Evolutionary conservation across 2,797 vertebrate species (phyloP).

Genomic region (Dryobates pubescens): DNA sequence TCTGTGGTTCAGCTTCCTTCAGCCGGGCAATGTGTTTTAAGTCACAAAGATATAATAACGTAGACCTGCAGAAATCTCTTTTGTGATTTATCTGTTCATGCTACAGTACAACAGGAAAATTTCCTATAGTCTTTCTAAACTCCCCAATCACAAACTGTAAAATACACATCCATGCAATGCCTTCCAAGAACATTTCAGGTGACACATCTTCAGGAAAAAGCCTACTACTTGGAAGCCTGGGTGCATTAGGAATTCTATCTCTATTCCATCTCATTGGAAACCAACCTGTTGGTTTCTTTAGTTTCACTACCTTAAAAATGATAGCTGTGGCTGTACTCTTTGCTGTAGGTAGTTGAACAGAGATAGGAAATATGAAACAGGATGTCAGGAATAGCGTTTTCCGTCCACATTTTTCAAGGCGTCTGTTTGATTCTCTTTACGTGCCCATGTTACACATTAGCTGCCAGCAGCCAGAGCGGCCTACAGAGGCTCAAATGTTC

Average conservation of each 20-base stretch:
- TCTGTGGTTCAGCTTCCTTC: background rate
- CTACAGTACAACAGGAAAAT: background rate
- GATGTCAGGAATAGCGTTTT: background rate
- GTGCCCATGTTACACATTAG: rapidly evolving
- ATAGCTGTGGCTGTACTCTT: background rate
- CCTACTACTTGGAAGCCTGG: background rate
- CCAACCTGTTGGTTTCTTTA: background rate
- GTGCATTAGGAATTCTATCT: background rate
- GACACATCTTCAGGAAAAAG: background rate
- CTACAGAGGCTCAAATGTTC: background rate
- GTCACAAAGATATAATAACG: background rate
- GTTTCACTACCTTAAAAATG: background rate
- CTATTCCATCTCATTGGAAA: background rate
- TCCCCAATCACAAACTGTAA: background rate
- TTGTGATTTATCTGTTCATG: background rate
- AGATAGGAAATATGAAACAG: background rate
- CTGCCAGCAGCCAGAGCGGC: background rate
- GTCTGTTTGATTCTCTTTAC: background rate
- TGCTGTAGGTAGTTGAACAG: background rate
- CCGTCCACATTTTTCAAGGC: background rate
- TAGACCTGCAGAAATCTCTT: background rate
- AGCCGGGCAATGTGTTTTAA: background rate
- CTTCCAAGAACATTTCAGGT: background rate
- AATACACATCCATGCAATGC: background rate
- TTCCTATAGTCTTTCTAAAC: background rate